Percentiles rank a stretch among this genome's conserved stretches.
phyloP scores from a whole-genome alignment of 2,797 vertebrate species.

The Aulostomus chinensis region DNA sequence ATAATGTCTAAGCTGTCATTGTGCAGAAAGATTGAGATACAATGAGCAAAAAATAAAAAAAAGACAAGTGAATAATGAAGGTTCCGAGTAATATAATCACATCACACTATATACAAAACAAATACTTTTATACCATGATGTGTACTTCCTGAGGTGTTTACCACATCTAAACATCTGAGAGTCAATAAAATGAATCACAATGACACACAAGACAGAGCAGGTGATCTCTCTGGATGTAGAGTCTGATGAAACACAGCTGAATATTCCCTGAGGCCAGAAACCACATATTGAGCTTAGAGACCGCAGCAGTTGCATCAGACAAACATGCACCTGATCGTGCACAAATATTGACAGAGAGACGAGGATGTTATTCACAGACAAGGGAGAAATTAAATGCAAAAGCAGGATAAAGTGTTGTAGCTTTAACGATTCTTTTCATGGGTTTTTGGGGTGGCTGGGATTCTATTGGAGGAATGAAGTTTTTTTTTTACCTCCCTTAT shows the following conservation, averaged over 20 bases:
- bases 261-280: constrained; percentile 51
- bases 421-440: too few relatives aligned
- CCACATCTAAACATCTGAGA: constrained; percentile 30
- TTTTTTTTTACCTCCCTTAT: too few relatives aligned
- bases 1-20: too few relatives aligned
- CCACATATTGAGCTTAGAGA: constrained; percentile 55
- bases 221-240: constrained; percentile 58
- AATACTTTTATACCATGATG: neutral
- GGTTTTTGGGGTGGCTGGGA: too few relatives aligned
- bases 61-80: too few relatives aligned
- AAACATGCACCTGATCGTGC: neutral
- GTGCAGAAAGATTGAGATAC: too few relatives aligned
- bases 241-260: constrained; percentile 69
- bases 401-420: too few relatives aligned
- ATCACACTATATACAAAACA: neutral
- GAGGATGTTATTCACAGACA: too few relatives aligned
- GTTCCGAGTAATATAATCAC: too few relatives aligned
- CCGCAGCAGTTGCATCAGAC: constrained; percentile 68
- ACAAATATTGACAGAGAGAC: constrained; percentile 7
- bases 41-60: neutral
- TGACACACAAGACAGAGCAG: constrained; percentile 43
- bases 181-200: constrained; percentile 30
- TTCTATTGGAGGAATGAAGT: too few relatives aligned
- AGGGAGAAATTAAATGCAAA: too few relatives aligned
- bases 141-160: constrained; percentile 42